phyloP scores from a whole-genome alignment of 2,113 vertebrate species.

The Mugil cephalus region DNA sequence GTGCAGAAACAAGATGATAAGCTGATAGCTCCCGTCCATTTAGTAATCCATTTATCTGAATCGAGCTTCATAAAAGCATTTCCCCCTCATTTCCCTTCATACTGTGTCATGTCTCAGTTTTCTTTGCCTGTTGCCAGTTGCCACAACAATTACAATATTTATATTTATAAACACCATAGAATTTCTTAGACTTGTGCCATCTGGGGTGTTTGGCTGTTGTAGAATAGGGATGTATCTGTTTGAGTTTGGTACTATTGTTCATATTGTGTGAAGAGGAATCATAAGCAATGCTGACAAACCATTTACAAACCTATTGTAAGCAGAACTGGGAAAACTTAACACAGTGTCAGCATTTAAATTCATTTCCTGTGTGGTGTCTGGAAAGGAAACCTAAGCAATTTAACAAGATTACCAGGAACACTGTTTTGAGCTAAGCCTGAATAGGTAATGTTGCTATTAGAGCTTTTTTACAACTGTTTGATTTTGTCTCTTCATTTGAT shows the following conservation, averaged over 20 bases:
- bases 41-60: conserved; percentile 61
- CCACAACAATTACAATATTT: conserved; percentile 35
- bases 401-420: conserved; percentile 18
- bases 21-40: conserved; percentile 38
- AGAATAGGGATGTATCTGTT: not conserved
- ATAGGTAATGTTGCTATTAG: conserved; percentile 14
- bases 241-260: not conserved
- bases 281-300: conserved; percentile 2
- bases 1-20: conserved; percentile 55
- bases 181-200: conserved; percentile 16
- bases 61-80: conserved; percentile 35
- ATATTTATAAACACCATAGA: conserved; percentile 26
- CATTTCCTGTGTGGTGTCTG: conserved; percentile 9
- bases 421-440: conserved; percentile 14
- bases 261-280: conserved; percentile 1
- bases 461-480: too few species aligned
- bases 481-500: too few species aligned
- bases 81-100: conserved; percentile 20
- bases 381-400: conserved; percentile 10
- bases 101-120: conserved; percentile 15
- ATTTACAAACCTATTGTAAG: conserved; percentile 3
- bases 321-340: conserved; percentile 12
- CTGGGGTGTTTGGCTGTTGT: conserved; percentile 12
- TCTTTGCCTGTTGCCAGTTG: conserved; percentile 25
- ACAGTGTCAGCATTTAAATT: conserved; percentile 22